phyloP scores from a whole-genome alignment of 1,140 invertebrate genomes.

The Drosophila lacteicornis region DNA sequence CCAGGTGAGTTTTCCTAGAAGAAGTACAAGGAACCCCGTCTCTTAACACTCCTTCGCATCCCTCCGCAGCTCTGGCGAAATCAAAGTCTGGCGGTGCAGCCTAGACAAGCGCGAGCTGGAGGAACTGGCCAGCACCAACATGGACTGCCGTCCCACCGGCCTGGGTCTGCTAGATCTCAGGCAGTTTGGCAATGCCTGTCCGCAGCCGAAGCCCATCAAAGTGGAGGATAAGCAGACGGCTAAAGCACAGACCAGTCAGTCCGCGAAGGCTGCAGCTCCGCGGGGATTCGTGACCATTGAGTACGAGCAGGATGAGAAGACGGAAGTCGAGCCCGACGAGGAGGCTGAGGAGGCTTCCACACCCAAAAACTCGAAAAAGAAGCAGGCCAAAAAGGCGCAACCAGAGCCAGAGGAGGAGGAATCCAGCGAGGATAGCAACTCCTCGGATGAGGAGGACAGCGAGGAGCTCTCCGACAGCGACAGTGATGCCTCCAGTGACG shows the following conservation, averaged over 20 bases:
- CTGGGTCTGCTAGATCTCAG: slow-evolving; percentile 84
- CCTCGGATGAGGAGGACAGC: slow-evolving; percentile 17
- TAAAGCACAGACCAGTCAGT: not conserved
- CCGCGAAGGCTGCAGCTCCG: not conserved
- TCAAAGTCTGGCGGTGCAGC: slow-evolving; percentile 90
- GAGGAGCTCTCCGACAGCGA: slow-evolving; percentile 42
- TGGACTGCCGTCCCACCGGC: slow-evolving; percentile 88
- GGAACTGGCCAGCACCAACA: slow-evolving; percentile 86
- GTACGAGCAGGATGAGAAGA: slow-evolving; percentile 34
- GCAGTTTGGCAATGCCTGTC: slow-evolving; percentile 39
- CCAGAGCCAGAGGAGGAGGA: slow-evolving; percentile 10
- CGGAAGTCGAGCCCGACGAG: not conserved
- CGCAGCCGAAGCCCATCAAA: slow-evolving; percentile 2
- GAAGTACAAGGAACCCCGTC: too few species aligned
- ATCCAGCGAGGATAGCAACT: slow-evolving; percentile 19
- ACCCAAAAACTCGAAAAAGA: slow-evolving; percentile 4
- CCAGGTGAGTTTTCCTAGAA: slow-evolving; percentile 45
- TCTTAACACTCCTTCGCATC: not conserved
- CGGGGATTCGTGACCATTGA: slow-evolving; percentile 36
- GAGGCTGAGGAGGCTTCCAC: not conserved
- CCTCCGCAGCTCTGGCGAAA: slow-evolving; percentile 89
- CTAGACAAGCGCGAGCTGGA: slow-evolving; percentile 85
- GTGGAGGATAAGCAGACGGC: not conserved
- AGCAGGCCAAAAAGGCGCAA: slow-evolving; percentile 2
- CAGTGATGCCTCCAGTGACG: slow-evolving; percentile 27